Conservation (phyloP, 2,113 vertebrate species). For the Tamias sibiricus region DNA sequence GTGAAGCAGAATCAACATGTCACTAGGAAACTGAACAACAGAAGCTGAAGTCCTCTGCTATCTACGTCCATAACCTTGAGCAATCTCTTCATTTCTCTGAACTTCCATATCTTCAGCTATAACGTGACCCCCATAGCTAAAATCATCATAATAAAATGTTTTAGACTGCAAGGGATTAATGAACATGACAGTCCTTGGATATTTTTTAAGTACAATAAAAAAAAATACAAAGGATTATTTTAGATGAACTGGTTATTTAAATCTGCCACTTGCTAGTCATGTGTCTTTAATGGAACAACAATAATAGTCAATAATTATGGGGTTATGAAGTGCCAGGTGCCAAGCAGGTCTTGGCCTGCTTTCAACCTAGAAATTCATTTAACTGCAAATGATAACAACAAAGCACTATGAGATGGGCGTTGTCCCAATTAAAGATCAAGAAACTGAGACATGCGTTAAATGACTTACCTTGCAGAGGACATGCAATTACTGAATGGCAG, state of each 20-base stretch:
- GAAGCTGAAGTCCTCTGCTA: background rate
- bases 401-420: background rate
- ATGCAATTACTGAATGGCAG: no score
- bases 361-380: background rate
- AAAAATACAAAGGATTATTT: background rate
- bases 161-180: background rate
- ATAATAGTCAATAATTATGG: background rate
- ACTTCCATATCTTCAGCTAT: background rate
- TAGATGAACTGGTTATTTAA: background rate
- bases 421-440: background rate
- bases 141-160: background rate
- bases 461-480: background rate
- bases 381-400: background rate
- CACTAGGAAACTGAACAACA: background rate
- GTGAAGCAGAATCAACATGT: no score
- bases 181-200: background rate
- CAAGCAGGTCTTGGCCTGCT: background rate
- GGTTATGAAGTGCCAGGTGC: background rate
- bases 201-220: background rate
- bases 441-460: background rate
- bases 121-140: background rate
- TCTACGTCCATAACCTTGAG: no score
- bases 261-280: background rate
- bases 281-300: background rate
- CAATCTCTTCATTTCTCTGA: background rate